Base-by-base conservation (phyloP, 2,888 invertebrate genomes). In the Papilio demoleus region DNA sequence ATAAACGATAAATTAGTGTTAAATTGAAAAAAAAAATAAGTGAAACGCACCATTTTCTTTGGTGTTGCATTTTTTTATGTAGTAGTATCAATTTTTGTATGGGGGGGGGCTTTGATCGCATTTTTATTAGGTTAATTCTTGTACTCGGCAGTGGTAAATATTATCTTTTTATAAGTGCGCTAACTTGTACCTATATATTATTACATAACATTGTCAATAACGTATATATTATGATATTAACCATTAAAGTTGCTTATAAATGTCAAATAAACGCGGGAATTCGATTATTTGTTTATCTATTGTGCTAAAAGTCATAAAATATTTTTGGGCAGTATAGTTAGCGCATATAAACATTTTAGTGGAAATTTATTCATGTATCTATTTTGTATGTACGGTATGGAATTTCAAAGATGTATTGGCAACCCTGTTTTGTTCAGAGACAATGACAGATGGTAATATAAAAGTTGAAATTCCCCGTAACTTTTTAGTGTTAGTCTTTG, bases 51-150 rank as follows among this genome's bases (percentile, higher is more conserved):
- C 85, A 78, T 80, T 73, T 74, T 68, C 68, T 80, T 79, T 81
- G 86, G 87, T 85, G 85, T 78, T 80, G 84, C 84, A 81, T 88
- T 88, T 88, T 62, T 86, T 88, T 86, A 86, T 82, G 80, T 73
- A 78, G 76, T 81, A 80, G 77, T 80, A 77, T 79, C 77, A 77
- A 27, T 53, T 82, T 81, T 81, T 72, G 70, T 79, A 81, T 76
- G 75, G 72, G 6, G 75, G 72, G 6, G 79, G 81, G 83, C 83
- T 85, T 85, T 75, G 72, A 76, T 76, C 73, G 81, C 79, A 78
- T 80, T 81, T 79, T 72, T 78, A 73, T 78, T 77, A 74, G 74
- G 73, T 76, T 76, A 69, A 73, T 77, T 70, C 70, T 68, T 74
- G 71, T 77, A 74, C 71, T 73, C 71, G 68, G 69, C 63, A 62